Percentiles rank a stretch among this genome's conserved stretches.
Conservation (phyloP, 1,140 invertebrate species). For the Caenorhabditis remanei region DNA sequence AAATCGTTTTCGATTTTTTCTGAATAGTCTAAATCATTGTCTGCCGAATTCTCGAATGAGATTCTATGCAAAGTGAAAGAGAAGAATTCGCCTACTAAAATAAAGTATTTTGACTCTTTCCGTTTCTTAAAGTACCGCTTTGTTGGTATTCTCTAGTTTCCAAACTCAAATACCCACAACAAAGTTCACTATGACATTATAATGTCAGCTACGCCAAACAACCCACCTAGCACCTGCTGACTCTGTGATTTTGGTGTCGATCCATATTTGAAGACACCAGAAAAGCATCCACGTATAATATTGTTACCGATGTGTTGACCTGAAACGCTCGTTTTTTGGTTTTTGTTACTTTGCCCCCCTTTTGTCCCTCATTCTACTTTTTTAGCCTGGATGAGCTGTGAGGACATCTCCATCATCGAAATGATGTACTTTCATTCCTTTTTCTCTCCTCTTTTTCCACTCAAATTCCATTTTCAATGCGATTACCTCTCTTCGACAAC, state of each 20-base stretch:
- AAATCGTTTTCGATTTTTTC: too few relatives aligned
- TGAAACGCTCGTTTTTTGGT: constrained; percentile 17
- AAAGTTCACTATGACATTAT: too few relatives aligned
- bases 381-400: constrained; percentile 1
- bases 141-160: neutral
- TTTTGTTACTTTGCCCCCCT: neutral
- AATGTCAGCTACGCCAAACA: neutral
- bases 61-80: too few relatives aligned
- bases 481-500: constrained; percentile 30
- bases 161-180: neutral
- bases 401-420: constrained; percentile 16
- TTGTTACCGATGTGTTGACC: constrained; percentile 61
- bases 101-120: too few relatives aligned
- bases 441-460: constrained; percentile 15
- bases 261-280: constrained; percentile 59
- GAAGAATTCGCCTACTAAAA: too few relatives aligned
- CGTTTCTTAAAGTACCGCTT: too few relatives aligned
- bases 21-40: too few relatives aligned
- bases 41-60: too few relatives aligned
- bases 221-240: constrained; percentile 38
- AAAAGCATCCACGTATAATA: constrained; percentile 58
- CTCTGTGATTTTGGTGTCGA: constrained; percentile 47
- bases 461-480: constrained; percentile 54
- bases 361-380: neutral
- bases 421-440: constrained; percentile 31